Evolutionary conservation across 2,888 invertebrate species (phyloP), one percentile per base, ranked within the genome.

Genomic region (Pyrrhia umbra): DNA sequence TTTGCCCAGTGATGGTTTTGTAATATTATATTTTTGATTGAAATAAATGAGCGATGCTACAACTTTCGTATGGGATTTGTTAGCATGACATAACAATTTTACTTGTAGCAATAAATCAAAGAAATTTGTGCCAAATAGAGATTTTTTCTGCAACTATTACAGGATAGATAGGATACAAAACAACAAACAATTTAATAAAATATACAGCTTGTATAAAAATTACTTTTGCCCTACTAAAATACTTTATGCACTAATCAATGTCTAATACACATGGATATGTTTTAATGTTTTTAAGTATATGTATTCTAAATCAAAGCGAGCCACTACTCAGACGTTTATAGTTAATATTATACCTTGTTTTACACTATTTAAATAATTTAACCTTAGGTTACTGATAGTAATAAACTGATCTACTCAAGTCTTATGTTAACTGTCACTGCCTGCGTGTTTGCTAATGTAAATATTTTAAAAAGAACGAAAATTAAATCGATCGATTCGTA

Each of bases 361-460:
- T 60, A 8, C 50, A 70, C 27, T 62, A 43, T 46, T 51, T n/a
- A 55, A 56, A 57, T 70, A 21, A 40, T 63, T 68, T 34, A 62
- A 37, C 47, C 18, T 16, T 70, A 70, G 42, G 27, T 23, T 55
- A 62, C 57, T 39, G 43, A 56, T 76, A 76, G 68, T 60, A 70
- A 60, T 70, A 77, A 64, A 50, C 42, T 20, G 23, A 51, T 59
- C 54, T 69, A 66, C 57, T 68, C 51, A 57, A 66, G 21, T 77
- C 73, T 75, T 80, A 70, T 62, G 75, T 77, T 75, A 74, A 55
- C 76, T 66, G 61, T 78, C 86, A 86, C 85, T 85, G 85, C 85
- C 85, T 68, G 59, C 68, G 56, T 73, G 65, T 74, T 77, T 74
- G 62, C 61, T 65, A 68, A 55, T 83, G 82, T 83, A 80, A 73